Base-by-base conservation (phyloP, 2,888 invertebrate species). In the Rhabditoides inermis region DNA sequence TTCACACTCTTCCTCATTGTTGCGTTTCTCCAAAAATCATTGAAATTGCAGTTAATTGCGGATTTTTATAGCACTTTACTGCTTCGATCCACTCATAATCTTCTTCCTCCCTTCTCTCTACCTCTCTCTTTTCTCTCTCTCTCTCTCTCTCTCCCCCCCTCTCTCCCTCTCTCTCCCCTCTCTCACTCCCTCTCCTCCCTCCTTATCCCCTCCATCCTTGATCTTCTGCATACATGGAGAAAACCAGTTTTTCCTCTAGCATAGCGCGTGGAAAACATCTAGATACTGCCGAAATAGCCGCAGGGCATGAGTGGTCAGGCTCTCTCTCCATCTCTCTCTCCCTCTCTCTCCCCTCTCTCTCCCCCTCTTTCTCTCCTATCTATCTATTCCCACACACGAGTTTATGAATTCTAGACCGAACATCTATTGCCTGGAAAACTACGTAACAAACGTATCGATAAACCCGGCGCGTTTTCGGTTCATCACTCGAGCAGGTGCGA, bases 161-260 rank as follows among this genome's bases (percentile, higher is more conserved):
- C 12, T 18, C 26, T 47, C 36, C 36, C 26, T 26, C 36, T 4
- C 23, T 25, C 23, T 12, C 37, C 36, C 23, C 20, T 48, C 23
- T 46, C 28, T 46, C 35, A 10, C 32, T 30, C 30, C 22, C 30
- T 28, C 30, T 18, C n/a, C 15, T 26, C 7, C n/a, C 26, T 46
- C 37, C 12, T 55, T 40, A 44, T 49, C 42, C 44, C 51, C 23
- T 41, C 49, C 12, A 45, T 49, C 30, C n/a, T n/a, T 23, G 28
- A 6, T 10, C 5, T 30, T 22, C 36, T n/a, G n/a, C n/a, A n/a
- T n/a, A n/a, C n/a, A n/a, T n/a, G n/a, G n/a, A n/a, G n/a, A n/a
- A n/a, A n/a, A n/a, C n/a, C n/a, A n/a, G n/a, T n/a, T n/a, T n/a
- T n/a, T n/a, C n/a, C n/a, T n/a, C n/a, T n/a, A n/a, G n/a, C n/a